Evolutionary conservation across 1,140 invertebrate genomes (phyloP), one percentile per base, ranked within the genome.

Genomic region (Hycleus phaleratus): DNA sequence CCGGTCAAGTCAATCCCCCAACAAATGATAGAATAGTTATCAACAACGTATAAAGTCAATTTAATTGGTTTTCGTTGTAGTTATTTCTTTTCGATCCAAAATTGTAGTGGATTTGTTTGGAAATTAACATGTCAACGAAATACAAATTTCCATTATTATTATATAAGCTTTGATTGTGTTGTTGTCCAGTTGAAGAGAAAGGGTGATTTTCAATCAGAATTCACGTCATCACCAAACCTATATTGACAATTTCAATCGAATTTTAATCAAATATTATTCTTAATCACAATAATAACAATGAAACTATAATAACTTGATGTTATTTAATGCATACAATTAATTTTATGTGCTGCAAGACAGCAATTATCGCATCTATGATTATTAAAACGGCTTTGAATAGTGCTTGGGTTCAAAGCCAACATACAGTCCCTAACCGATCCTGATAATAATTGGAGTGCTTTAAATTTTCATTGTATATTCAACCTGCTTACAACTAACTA

Each of bases 401-500:
- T 49, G 58, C 58, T 59, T 54, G 45, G 45, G n/a, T 42, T 44
- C 54, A 59, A 59, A 53, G 51, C 58, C 51, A 51, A 49, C 38
- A 32, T 18, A 18, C 26, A 50, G 58, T 46, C 50, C 50, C 58
- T 53, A 50, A 53, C 53, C 47, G 53, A 59, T 54, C 58, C 58
- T 46, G 51, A 54, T 59, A 59, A 59, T 59, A 59, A 59, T 59
- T 59, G 51, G 54, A 53, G 45, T 32, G 50, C 38, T 51, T 59
- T 59, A 59, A 59, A 59, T 53, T 59, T 59, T 59, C 53, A 59
- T 59, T 46, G 58, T 45, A 42, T 50, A 54, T 54, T 59, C 49
- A 59, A 48, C 18, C 18, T 18, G 18, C 18, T 18, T 18, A 18
- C 18, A 18, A 18, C 18, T 18, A 18, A 18, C 18, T 18, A 18